Evolutionary conservation across 1,140 invertebrate species (phyloP), one percentile per base, ranked within the genome.

Genomic region (Trichomalopsis sarcophagae): DNA sequence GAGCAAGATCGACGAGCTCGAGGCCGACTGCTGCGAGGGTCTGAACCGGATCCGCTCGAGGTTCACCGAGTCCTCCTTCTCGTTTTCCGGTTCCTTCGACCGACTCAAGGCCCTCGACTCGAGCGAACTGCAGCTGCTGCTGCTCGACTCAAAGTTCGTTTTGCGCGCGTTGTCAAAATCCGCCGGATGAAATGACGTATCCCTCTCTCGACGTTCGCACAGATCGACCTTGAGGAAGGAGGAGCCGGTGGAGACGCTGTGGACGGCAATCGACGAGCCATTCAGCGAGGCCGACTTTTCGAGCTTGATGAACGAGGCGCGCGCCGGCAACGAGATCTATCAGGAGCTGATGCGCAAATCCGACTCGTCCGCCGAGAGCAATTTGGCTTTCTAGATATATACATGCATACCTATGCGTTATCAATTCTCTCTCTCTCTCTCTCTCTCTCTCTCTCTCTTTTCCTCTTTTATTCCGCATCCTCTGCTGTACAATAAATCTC

Each of bases 1-100:
- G 82, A 85, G 83, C 75, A 89, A 90, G 84, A 90, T 89, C 84
- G 86, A 62, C 33, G 86, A 89, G 44, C 85, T 90, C 47, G 86
- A 88, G 75, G 77, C 81, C 47, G 82, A 87, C 76, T 90, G 87
- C 75, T 84, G 50, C 36, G 78, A 87, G 30, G 78, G 55, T 33
- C 84, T 89, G 40, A 88, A 84, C 87, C 73, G 83, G 84, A 86
- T 90, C 9, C 86, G 76, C 86, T 86, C 83, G 50, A 86, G 83
- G 76, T 90, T 89, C 74, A 86, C 86, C 14, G 66, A 87, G 71
- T 68, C 85, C 84, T 27, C 40, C 36, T 62, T 77, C 55, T 85
- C 86, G 83, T 88, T 69, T 81, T 81, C 69, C 79, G 71, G 40
- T 44, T 44, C 40, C 40, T 44, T 44, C 9, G 40, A 44, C 11